Conservation (phyloP, 2,888 invertebrate species). For the Pardosa pseudoannulata region DNA sequence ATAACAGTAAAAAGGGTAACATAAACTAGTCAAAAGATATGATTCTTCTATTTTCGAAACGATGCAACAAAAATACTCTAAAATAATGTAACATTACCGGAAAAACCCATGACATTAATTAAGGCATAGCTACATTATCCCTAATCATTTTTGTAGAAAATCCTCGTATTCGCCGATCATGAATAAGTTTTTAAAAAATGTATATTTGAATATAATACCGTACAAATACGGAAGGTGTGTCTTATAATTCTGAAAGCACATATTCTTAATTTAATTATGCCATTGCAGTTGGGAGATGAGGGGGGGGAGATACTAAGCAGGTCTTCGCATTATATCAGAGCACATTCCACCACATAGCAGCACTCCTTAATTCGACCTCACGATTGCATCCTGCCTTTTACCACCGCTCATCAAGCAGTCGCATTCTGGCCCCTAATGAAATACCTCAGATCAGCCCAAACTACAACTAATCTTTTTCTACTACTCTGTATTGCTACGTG, state of each 20-base stretch:
- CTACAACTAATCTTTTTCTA: not conserved
- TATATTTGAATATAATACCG: too few relatives aligned
- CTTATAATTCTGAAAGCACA: not conserved
- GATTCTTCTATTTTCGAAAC: too few relatives aligned
- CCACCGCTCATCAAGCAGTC: not conserved
- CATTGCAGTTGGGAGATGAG: not conserved
- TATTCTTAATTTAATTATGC: not conserved
- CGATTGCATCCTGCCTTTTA: not conserved
- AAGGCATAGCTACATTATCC: too few relatives aligned
- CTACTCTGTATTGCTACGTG: slow-evolving; percentile 17
- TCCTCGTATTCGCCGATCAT: too few relatives aligned
- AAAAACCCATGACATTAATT: too few relatives aligned
- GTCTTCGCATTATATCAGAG: too few relatives aligned
- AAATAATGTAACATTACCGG: too few relatives aligned
- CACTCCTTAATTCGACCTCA: not conserved
- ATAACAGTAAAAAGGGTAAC: too few relatives aligned
- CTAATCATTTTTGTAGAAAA: too few relatives aligned
- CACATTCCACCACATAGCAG: not conserved
- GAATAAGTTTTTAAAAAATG: too few relatives aligned
- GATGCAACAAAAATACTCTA: too few relatives aligned
- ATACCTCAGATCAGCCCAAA: not conserved
- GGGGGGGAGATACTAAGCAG: not conserved
- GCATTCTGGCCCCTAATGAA: not conserved
- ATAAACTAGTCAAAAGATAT: too few relatives aligned
- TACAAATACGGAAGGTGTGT: not conserved